phyloP scores from a whole-genome alignment of 2,888 invertebrate species.

The Crioceris asparagi region DNA sequence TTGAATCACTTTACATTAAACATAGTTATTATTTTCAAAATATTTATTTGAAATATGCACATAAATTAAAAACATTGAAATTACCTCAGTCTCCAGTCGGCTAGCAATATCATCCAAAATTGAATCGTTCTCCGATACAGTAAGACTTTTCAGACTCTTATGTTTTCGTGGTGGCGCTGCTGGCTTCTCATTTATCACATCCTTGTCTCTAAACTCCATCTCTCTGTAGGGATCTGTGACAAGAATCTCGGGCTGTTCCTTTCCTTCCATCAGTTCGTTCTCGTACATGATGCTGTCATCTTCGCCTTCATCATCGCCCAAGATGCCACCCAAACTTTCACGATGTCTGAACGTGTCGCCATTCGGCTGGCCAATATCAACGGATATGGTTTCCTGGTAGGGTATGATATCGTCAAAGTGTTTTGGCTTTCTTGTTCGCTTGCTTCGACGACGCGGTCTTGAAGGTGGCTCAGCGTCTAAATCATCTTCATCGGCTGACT shows the following conservation, averaged over 20 bases:
- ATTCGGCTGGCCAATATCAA: constrained; percentile 14
- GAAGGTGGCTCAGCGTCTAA: constrained; percentile 34
- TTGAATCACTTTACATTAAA: no score
- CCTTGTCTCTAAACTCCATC: constrained; percentile 17
- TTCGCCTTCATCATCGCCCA: constrained; percentile 34
- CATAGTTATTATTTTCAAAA: no score
- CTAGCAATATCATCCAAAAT: constrained; percentile 20
- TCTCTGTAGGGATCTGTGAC: constrained; percentile 29
- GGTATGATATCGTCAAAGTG: constrained; percentile 32
- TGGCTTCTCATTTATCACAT: constrained; percentile 21
- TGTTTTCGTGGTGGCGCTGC: constrained; percentile 33
- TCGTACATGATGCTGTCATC: constrained; percentile 27
- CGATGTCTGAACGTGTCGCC: constrained; percentile 15
- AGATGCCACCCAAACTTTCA: constrained; percentile 22
- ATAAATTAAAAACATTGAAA: no score
- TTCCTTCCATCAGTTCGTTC: constrained; percentile 42
- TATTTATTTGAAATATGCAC: no score
- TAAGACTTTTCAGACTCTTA: constrained; percentile 35
- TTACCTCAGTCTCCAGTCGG: not conserved
- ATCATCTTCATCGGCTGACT: constrained; percentile 29
- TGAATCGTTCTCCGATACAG: constrained; percentile 34
- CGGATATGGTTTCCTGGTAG: constrained; percentile 32
- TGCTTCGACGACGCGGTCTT: constrained; percentile 46
- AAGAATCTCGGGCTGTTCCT: constrained; percentile 43
- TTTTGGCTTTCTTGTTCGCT: constrained; percentile 24